phyloP scores from a whole-genome alignment of 2,113 vertebrate species.

The Capricornis sumatraensis region DNA sequence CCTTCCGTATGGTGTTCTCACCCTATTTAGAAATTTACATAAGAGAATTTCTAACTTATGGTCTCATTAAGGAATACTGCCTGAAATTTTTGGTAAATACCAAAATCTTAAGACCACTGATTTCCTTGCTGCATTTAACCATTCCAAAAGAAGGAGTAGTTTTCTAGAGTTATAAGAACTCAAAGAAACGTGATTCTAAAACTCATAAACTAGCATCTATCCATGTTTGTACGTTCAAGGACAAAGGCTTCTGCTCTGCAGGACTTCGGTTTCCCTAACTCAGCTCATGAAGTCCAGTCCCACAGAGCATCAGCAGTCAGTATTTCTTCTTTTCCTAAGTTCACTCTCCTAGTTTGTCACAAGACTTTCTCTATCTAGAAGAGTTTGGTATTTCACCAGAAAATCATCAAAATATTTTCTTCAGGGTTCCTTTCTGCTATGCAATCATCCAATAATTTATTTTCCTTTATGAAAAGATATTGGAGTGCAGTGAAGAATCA shows the following conservation, averaged over 20 bases:
- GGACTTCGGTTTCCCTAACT: neutral
- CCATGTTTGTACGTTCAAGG: neutral
- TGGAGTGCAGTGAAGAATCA: neutral
- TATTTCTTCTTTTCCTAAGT: neutral
- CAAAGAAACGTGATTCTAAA: neutral
- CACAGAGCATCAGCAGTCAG: neutral
- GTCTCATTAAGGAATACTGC: neutral
- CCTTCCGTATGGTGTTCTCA: neutral
- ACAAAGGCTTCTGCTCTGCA: neutral
- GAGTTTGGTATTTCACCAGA: neutral
- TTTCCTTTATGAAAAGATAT: neutral
- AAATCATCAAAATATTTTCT: neutral
- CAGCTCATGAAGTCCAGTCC: neutral
- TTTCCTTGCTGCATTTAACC: neutral
- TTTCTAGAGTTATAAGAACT: neutral
- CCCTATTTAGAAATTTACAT: neutral
- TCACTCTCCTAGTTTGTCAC: neutral
- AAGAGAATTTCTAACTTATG: neutral
- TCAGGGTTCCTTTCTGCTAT: neutral
- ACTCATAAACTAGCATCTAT: neutral
- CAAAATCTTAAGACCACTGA: neutral
- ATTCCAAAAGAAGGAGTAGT: neutral
- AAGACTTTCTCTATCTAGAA: neutral
- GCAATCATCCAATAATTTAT: neutral
- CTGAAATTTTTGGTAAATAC: neutral